phyloP scores from a whole-genome alignment of 37 sponge, comb jelly and placozoan species.

The Bolinopsis microptera region DNA sequence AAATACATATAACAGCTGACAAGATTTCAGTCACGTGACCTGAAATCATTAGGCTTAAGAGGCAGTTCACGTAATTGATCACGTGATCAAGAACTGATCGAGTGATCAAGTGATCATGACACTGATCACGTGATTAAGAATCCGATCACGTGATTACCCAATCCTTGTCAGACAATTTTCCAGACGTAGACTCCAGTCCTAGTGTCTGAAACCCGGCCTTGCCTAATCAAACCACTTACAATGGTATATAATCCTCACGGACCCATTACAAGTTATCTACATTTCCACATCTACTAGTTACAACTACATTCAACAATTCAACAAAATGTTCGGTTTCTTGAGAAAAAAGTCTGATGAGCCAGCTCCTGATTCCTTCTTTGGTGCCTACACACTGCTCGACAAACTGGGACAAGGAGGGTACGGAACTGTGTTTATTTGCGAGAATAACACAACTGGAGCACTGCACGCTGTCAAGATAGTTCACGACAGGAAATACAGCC shows the following conservation, averaged over 20 bases:
- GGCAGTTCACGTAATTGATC: too few species aligned
- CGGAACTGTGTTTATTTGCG: neutral
- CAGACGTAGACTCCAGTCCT: neutral
- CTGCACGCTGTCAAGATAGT: conserved; percentile 33
- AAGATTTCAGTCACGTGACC: neutral
- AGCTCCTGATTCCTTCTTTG: conserved; percentile 18
- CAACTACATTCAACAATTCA: neutral
- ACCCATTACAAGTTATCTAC: neutral
- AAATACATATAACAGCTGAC: neutral
- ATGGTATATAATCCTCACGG: neutral
- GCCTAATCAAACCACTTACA: neutral
- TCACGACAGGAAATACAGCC: neutral
- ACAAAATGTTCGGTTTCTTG: too few species aligned
- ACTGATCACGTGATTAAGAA: neutral
- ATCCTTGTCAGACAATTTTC: neutral
- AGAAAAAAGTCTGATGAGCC: neutral
- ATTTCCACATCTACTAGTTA: neutral
- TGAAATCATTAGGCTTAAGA: too few species aligned
- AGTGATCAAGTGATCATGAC: too few species aligned
- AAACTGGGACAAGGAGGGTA: conserved; percentile 22
- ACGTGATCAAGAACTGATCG: too few species aligned
- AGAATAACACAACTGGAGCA: neutral
- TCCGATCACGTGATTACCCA: neutral
- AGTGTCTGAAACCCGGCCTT: neutral
- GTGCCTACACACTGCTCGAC: neutral